Evolutionary conservation across 2,113 vertebrate species (phyloP).

Genomic region (Hypomesus transpacificus): DNA sequence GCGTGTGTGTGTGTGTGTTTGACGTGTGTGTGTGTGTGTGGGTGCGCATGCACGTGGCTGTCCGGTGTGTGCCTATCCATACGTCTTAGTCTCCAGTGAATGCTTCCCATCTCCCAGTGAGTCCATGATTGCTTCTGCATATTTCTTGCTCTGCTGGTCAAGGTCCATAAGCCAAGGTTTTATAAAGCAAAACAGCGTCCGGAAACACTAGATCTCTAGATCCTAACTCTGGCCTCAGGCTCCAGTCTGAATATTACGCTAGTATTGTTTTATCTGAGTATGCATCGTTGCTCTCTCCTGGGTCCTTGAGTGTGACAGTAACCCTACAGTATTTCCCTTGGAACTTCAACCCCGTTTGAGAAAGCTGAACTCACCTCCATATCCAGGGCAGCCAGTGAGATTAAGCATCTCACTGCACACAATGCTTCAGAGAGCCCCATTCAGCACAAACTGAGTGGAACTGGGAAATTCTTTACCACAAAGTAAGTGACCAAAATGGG

Average conservation of each 20-base stretch:
- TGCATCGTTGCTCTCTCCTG: not conserved
- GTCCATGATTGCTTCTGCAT: not conserved
- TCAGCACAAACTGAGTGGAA: constrained; percentile 49
- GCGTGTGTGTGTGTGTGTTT: constrained; percentile 6
- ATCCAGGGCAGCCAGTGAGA: constrained; percentile 17
- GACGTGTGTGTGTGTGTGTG: constrained; percentile 4
- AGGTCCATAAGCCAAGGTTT: constrained; percentile 9
- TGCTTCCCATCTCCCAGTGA: not conserved
- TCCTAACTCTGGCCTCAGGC: too few relatives aligned
- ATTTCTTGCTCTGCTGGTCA: constrained; percentile 1
- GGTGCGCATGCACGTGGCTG: constrained; percentile 1
- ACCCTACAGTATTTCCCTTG: not conserved
- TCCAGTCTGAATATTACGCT: too few relatives aligned
- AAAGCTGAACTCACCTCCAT: constrained; percentile 24
- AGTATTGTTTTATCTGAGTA: not conserved
- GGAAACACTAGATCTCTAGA: not conserved
- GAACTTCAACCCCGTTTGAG: constrained; percentile 9
- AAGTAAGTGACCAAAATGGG: constrained; percentile 44
- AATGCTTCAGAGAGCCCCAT: constrained; percentile 28
- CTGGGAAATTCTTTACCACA: constrained; percentile 43
- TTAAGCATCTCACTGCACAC: constrained; percentile 25
- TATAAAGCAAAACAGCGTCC: not conserved
- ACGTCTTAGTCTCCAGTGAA: too few relatives aligned
- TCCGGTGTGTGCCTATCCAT: not conserved
- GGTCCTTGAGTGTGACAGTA: not conserved